Conservation (phyloP, 2,888 invertebrate species). For the Parelbella ahira region DNA sequence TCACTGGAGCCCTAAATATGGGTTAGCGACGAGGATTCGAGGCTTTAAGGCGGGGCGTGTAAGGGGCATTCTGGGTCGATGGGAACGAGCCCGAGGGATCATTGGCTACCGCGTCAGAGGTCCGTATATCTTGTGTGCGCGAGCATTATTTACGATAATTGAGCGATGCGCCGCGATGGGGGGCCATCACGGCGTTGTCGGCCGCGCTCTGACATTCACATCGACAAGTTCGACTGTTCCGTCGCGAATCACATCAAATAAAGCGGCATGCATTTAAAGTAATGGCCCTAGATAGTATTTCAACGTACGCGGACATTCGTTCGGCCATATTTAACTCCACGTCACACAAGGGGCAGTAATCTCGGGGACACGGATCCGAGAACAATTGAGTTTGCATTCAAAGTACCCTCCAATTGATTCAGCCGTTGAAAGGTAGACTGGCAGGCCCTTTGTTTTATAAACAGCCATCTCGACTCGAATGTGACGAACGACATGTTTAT, state of each 20-base stretch:
- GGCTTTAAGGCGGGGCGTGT: constrained; percentile 42
- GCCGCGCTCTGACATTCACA: constrained; percentile 75
- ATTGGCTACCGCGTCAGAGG: constrained; percentile 68
- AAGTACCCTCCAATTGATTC: constrained; percentile 78
- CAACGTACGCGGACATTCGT: constrained; percentile 75
- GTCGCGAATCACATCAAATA: constrained; percentile 80
- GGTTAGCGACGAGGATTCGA: constrained; percentile 37
- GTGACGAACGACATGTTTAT: constrained; percentile 80
- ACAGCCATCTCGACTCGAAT: constrained; percentile 70
- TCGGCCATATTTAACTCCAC: constrained; percentile 72
- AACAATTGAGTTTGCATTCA: constrained; percentile 81
- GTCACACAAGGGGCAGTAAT: constrained; percentile 67
- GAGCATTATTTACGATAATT: constrained; percentile 82
- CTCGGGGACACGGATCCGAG: constrained; percentile 66
- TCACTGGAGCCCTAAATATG: constrained; percentile 52
- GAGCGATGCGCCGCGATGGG: constrained; percentile 80
- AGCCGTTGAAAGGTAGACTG: constrained; percentile 77
- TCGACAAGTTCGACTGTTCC: constrained; percentile 78
- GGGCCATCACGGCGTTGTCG: constrained; percentile 79
- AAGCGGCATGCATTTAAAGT: constrained; percentile 79
- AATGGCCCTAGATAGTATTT: constrained; percentile 78
- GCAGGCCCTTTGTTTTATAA: constrained; percentile 79
- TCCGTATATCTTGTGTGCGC: constrained; percentile 78
- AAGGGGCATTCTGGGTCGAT: constrained; percentile 47
- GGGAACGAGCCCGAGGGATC: constrained; percentile 50